Evolutionary conservation across 2,888 invertebrate species (phyloP).

Genomic region (Horisme vitalbata): DNA sequence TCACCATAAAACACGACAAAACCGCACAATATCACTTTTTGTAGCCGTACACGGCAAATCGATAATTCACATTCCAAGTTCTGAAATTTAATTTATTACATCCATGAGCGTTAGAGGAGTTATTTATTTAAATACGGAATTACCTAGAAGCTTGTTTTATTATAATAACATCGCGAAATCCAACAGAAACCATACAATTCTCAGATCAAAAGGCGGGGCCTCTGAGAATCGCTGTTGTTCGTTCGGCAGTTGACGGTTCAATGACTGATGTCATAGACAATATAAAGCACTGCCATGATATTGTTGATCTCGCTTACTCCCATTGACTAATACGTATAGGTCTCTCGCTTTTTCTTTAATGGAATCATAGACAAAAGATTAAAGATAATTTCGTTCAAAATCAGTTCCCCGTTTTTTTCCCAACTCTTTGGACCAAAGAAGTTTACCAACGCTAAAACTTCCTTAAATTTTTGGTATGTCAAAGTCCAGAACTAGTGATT

Average conservation of each 20-base stretch:
- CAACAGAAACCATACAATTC: constrained; percentile 70
- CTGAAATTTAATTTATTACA: constrained; percentile 6
- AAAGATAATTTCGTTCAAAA: constrained; percentile 9
- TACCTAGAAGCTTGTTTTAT: constrained; percentile 67
- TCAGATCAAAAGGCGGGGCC: constrained; percentile 76
- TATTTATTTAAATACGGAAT: constrained; percentile 36
- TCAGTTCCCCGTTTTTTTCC: no score
- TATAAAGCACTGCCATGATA: constrained; percentile 32
- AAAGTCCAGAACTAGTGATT: no score
- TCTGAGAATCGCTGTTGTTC: constrained; percentile 69
- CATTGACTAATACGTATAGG: not conserved
- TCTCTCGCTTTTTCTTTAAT: constrained; percentile 11
- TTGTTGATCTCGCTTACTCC: constrained; percentile 27
- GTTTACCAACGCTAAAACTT: no score
- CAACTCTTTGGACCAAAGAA: no score
- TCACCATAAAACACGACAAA: constrained; percentile 49
- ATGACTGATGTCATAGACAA: constrained; percentile 61
- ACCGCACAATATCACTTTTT: constrained; percentile 61
- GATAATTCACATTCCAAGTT: constrained; percentile 59
- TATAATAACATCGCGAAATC: constrained; percentile 73
- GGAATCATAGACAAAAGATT: constrained; percentile 11
- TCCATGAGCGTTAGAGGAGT: not conserved
- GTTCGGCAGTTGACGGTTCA: constrained; percentile 72
- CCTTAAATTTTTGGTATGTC: no score
- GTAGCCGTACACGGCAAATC: constrained; percentile 64